A percentile compares a stretch with the other conserved stretches of the same genome.
These are phyloP conservation scores for Capricornis sumatraensis DNA, from an alignment of 2,113 vertebrate genomes.

Conservation along the genomic window DNA sequence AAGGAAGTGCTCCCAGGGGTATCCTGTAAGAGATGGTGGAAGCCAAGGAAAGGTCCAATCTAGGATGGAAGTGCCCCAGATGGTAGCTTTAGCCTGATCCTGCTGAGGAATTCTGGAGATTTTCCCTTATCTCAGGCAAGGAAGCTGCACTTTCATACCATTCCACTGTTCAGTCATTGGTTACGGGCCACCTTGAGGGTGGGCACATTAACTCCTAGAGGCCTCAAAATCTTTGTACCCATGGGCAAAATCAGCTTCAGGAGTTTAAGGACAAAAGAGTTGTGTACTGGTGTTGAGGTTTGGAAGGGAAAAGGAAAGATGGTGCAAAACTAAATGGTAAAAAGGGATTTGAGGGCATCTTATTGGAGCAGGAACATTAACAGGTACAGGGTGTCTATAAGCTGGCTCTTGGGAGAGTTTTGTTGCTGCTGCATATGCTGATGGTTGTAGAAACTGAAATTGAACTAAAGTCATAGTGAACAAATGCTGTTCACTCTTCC, in stretches of 20 bases:
- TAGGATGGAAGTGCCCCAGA: neutral
- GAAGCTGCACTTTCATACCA: neutral
- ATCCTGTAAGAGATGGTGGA: neutral
- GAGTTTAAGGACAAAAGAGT: neutral
- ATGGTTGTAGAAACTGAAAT: neutral
- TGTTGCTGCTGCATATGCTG: neutral
- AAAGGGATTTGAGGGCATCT: neutral
- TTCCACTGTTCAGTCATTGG: neutral
- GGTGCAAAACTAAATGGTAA: neutral
- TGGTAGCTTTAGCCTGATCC: neutral
- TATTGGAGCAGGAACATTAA: neutral
- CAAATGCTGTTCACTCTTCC: neutral
- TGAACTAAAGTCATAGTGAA: neutral
- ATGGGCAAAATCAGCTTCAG: neutral
- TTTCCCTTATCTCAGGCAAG: neutral
- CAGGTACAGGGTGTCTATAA: neutral
- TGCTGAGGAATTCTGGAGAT: neutral
- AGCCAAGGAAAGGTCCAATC: neutral
- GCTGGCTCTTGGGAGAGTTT: neutral
- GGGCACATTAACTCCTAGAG: neutral
- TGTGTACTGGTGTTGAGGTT: neutral
- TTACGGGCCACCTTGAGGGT: neutral
- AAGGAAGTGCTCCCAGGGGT: neutral
- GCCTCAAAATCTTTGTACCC: neutral
- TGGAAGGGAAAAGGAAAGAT: neutral